phyloP scores from a whole-genome alignment of 1,140 invertebrate genomes.

The Aphelenchoides avenae region DNA sequence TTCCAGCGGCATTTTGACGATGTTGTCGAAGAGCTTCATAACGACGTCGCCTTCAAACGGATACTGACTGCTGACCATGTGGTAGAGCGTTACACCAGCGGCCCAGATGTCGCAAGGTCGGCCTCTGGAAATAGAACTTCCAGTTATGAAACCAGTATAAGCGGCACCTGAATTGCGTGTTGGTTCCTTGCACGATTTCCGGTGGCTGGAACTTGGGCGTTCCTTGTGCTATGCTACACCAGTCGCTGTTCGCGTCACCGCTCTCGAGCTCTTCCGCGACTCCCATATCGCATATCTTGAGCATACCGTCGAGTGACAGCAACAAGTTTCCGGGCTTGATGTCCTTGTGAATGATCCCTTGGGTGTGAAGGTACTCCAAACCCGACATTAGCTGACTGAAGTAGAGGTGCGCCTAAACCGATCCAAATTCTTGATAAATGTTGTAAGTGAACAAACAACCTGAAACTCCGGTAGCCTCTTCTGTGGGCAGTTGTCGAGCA shows the following conservation, averaged over 20 bases:
- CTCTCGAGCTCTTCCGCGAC: slow-evolving; percentile 75
- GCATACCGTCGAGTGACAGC: slow-evolving; percentile 79
- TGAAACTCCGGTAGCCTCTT: slow-evolving; percentile 92
- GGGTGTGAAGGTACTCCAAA: slow-evolving; percentile 89
- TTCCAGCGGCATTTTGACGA: slow-evolving; percentile 23
- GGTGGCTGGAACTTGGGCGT: slow-evolving; percentile 98
- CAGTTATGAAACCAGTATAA: too few species aligned
- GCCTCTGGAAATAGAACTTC: slow-evolving; percentile 43
- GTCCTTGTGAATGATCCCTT: slow-evolving; percentile 91
- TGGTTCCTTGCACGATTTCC: slow-evolving; percentile 85
- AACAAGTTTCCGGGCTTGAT: slow-evolving; percentile 97
- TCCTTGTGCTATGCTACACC: slow-evolving; percentile 61
- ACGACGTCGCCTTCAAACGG: slow-evolving; percentile 54
- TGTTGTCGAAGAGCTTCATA: slow-evolving; percentile 49
- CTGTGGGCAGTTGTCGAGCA: slow-evolving; percentile 79
- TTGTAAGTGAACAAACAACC: slow-evolving; percentile 69
- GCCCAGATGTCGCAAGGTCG: slow-evolving; percentile 51
- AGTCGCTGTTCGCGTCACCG: slow-evolving; percentile 24
- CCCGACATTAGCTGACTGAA: slow-evolving; percentile 89
- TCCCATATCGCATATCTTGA: slow-evolving; percentile 97
- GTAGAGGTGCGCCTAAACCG: slow-evolving; percentile 67
- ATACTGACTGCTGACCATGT: slow-evolving; percentile 55
- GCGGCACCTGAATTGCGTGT: slow-evolving; percentile 27
- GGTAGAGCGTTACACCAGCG: slow-evolving; percentile 53
- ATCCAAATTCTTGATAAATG: slow-evolving; percentile 42